Conservation (phyloP, 2,797 vertebrate genomes). For the Tenualosa ilisha region DNA sequence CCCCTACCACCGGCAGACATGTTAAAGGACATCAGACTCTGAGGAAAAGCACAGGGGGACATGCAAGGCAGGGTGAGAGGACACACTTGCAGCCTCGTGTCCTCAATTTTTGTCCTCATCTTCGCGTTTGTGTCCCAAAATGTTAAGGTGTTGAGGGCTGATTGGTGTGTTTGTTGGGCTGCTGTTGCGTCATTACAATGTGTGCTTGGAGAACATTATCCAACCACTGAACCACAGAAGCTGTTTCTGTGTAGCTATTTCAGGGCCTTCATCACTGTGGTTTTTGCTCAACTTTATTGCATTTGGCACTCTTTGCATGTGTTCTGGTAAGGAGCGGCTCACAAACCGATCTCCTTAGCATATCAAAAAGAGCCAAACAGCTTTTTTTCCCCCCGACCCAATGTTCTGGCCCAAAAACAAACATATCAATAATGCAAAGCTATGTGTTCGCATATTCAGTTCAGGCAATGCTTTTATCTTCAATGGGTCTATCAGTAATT, state of each 20-base stretch:
- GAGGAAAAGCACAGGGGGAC: constrained; percentile 19
- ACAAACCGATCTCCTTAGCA: constrained; percentile 53
- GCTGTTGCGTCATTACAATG: not conserved
- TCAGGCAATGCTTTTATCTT: constrained; percentile 63
- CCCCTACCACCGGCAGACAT: not conserved
- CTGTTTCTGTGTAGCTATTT: constrained; percentile 5
- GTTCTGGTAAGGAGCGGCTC: not conserved
- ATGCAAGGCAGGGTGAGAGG: not conserved
- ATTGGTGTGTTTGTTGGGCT: not conserved
- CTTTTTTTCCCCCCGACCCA: constrained; percentile 31
- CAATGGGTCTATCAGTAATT: not conserved
- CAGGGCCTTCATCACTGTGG: not conserved
- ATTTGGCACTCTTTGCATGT: not conserved
- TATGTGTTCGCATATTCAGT: constrained; percentile 55
- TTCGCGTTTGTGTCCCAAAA: not conserved
- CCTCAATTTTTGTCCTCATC: not conserved
- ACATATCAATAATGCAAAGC: constrained; percentile 66
- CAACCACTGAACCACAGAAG: not conserved
- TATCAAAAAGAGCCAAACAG: constrained; percentile 53
- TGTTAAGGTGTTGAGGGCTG: not conserved
- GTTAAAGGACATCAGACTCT: constrained; percentile 10
- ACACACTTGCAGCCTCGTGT: not conserved
- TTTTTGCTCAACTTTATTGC: constrained; percentile 9
- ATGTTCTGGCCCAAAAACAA: constrained; percentile 63
- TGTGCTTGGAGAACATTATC: not conserved